These are phyloP conservation scores for Phylloscopus whistleri DNA, from an alignment of 2,113 vertebrate genomes.

Conservation along the genomic window DNA sequence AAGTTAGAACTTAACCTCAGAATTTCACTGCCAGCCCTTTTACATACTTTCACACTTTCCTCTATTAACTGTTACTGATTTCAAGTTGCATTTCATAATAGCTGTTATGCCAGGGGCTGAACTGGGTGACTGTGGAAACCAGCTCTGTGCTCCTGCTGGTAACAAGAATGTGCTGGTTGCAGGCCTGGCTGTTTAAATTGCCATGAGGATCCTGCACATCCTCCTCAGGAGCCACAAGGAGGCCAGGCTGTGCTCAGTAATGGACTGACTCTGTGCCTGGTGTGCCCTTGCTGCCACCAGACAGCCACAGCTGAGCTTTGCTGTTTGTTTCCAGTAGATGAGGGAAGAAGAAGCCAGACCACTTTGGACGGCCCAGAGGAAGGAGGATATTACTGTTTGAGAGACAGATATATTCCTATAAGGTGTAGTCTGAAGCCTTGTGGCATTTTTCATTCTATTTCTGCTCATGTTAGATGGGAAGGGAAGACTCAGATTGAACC, in stretches of 20 bases:
- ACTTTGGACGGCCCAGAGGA: background rate
- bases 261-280: background rate
- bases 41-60: background rate
- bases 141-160: background rate
- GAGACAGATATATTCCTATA: background rate
- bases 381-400: background rate
- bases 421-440: background rate
- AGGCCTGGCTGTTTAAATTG: background rate
- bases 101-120: background rate
- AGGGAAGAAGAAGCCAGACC: background rate
- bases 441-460: background rate
- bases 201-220: rapidly evolving
- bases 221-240: rapidly evolving
- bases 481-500: background rate
- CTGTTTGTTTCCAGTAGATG: background rate
- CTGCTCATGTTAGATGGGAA: rapidly evolving
- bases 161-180: background rate
- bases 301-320: background rate
- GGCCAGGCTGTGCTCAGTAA: background rate
- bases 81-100: background rate
- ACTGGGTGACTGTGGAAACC: background rate
- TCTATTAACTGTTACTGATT: background rate
- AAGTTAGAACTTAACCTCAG: background rate
- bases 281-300: background rate
- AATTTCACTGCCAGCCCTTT: background rate